Conservation (phyloP, 2,797 vertebrate genomes). For the Crax fasciolata region DNA sequence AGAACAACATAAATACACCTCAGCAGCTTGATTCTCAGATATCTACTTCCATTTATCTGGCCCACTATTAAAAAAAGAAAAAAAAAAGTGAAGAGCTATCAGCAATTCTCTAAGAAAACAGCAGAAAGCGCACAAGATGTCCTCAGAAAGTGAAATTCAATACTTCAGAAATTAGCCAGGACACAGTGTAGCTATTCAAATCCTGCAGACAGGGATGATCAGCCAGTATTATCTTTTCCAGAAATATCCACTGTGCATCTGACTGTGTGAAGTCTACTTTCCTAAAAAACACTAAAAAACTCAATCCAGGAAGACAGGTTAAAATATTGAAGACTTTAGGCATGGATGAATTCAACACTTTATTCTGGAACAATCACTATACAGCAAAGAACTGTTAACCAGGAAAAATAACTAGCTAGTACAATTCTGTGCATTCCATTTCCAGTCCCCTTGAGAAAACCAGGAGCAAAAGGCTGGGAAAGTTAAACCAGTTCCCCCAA, state of each 20-base stretch:
- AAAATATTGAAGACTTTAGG: background rate
- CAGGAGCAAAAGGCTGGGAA: background rate
- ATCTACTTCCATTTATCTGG: background rate
- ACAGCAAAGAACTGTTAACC: background rate
- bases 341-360: background rate
- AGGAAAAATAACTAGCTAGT: slow-evolving; percentile 9
- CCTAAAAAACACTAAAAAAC: background rate
- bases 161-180: background rate
- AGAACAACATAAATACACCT: background rate
- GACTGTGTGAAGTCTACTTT: background rate
- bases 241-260: background rate
- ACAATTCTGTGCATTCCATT: background rate
- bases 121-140: background rate
- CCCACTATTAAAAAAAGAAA: background rate
- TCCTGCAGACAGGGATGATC: background rate
- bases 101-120: background rate
- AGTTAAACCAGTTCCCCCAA: background rate
- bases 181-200: background rate
- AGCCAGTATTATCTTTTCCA: background rate
- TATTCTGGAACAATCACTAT: background rate
- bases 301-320: background rate
- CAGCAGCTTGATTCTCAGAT: background rate
- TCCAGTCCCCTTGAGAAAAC: background rate
- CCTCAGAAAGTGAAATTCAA: background rate
- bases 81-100: background rate